These are phyloP conservation scores for Cataglyphis cursor DNA, from an alignment of 2,888 invertebrate species.

Conservation along the genomic window DNA sequence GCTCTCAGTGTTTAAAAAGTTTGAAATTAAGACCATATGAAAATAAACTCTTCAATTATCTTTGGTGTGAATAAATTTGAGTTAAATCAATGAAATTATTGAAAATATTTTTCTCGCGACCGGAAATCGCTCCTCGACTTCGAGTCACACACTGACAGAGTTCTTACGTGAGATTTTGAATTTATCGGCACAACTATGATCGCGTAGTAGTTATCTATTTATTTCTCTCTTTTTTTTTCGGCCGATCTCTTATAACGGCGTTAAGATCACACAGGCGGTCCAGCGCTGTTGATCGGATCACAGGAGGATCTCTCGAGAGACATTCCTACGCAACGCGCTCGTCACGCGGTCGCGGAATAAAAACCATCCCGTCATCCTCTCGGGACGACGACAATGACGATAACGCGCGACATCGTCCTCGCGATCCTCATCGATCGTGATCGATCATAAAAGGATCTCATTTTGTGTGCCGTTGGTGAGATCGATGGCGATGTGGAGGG, in stretches of 20 bases:
- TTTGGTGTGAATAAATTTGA: background rate
- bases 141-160: background rate
- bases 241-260: background rate
- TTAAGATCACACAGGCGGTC: constrained; percentile 3
- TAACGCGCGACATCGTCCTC: background rate
- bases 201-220: background rate
- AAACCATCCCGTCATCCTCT: background rate
- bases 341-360: background rate
- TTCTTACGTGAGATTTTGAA: background rate
- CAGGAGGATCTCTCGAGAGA: constrained; percentile 10
- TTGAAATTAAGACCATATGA: background rate
- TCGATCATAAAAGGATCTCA: constrained; percentile 35
- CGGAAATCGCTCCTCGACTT: background rate
- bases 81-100: background rate
- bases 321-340: background rate
- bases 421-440: constrained; percentile 16
- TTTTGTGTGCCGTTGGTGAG: background rate
- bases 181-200: background rate
- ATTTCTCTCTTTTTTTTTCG: background rate
- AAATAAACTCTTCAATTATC: constrained; percentile 19
- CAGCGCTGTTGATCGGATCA: constrained; percentile 13
- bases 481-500: background rate
- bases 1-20: background rate
- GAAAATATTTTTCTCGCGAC: background rate
- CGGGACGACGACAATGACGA: background rate